Conservation (phyloP, 2,797 vertebrate genomes). For the Chanos chanos region DNA sequence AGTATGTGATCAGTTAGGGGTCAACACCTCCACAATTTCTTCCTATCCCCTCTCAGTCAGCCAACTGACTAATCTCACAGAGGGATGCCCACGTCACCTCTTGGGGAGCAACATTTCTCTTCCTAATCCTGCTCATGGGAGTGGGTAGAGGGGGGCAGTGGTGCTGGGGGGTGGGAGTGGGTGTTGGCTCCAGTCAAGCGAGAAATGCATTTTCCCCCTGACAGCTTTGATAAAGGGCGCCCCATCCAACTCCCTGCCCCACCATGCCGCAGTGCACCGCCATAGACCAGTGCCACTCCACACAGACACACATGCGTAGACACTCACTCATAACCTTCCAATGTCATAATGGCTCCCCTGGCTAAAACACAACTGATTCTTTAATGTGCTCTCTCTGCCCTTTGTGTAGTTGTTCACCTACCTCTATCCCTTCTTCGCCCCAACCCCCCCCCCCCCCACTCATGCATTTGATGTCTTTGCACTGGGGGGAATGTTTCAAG, state of each 20-base stretch:
- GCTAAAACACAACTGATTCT: too few relatives aligned
- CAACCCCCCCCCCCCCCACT: too few relatives aligned
- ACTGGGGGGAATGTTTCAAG: too few relatives aligned
- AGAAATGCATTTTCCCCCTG: conserved; percentile 68
- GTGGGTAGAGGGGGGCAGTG: neutral
- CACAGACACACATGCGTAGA: neutral
- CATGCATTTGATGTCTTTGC: too few relatives aligned
- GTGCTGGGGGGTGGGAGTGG: conserved; percentile 34
- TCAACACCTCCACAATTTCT: conserved; percentile 36
- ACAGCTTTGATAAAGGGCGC: conserved; percentile 64
- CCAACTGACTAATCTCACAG: too few relatives aligned
- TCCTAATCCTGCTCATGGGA: too few relatives aligned
- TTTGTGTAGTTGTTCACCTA: too few relatives aligned
- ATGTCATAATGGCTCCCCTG: too few relatives aligned
- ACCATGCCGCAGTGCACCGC: conserved; percentile 19
- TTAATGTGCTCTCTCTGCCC: too few relatives aligned
- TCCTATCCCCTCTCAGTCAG: too few relatives aligned
- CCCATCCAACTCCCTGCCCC: conserved; percentile 23
- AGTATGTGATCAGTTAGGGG: neutral
- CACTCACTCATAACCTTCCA: neutral
- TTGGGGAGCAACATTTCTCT: conserved; percentile 47
- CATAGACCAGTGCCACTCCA: neutral
- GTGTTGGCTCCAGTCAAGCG: conserved; percentile 51
- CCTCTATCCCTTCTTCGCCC: too few relatives aligned
- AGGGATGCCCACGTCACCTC: conserved; percentile 38